phyloP scores from a whole-genome alignment of 2,888 invertebrate species.

The Hemistola chrysoprasaria region DNA sequence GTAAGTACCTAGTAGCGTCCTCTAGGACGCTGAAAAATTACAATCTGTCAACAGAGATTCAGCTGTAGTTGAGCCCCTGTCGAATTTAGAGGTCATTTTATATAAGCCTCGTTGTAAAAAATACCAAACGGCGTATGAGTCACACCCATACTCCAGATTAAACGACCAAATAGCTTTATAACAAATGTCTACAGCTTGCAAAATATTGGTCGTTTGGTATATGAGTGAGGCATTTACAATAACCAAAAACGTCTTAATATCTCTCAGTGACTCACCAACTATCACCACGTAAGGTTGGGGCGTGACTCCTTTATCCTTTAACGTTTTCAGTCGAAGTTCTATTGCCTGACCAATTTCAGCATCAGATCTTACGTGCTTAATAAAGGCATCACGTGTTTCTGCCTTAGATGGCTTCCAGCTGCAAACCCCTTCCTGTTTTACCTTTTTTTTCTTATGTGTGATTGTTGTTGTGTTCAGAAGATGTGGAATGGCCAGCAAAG shows the following conservation, averaged over 20 bases:
- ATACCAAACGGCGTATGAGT: slow-evolving; percentile 8
- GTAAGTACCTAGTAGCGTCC: too few species aligned
- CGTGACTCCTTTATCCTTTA: neutral
- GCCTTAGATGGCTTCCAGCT: slow-evolving; percentile 8
- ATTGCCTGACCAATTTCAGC: neutral
- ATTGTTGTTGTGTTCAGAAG: neutral
- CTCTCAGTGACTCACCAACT: slow-evolving; percentile 1
- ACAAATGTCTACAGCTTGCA: slow-evolving; percentile 10
- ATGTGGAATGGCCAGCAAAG: neutral
- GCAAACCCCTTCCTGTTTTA: neutral
- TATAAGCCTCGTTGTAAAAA: slow-evolving; percentile 15
- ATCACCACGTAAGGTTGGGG: slow-evolving; percentile 7
- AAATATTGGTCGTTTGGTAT: slow-evolving; percentile 1
- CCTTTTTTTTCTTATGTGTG: neutral
- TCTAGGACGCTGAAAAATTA: too few species aligned
- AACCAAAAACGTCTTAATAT: too few species aligned
- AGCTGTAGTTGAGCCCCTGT: too few species aligned
- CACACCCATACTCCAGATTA: slow-evolving; percentile 7
- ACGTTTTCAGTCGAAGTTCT: neutral
- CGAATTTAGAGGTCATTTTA: slow-evolving; percentile 2
- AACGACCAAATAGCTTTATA: slow-evolving; percentile 12
- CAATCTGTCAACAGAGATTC: too few species aligned
- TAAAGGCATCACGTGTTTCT: slow-evolving; percentile 2
- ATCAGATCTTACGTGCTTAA: slow-evolving; percentile 1
- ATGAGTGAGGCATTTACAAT: neutral